Evolutionary conservation across 2,113 vertebrate genomes (phyloP).

Genomic region (Chionomys nivalis): DNA sequence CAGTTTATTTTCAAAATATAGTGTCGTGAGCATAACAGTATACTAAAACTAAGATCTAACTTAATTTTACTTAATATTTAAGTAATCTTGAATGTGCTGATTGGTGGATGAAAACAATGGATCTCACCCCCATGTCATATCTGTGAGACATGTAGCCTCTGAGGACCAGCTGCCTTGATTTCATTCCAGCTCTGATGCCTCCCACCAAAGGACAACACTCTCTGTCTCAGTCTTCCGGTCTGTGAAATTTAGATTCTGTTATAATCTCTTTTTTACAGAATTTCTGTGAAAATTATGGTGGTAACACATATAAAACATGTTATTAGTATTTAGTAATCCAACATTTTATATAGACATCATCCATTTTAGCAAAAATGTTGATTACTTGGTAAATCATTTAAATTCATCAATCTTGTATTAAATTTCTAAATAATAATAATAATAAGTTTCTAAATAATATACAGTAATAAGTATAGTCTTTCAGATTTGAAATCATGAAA

Average conservation of each 20-base stretch:
- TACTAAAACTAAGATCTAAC: conserved; percentile 18
- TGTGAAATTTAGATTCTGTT: not conserved
- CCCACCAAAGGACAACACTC: not conserved
- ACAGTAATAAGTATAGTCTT: not conserved
- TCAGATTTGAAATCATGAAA: not conserved
- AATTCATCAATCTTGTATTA: not conserved
- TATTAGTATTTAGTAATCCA: not conserved
- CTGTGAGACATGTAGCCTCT: not conserved
- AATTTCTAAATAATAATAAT: conserved; percentile 6
- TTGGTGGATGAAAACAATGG: not conserved
- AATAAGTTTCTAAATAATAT: not conserved
- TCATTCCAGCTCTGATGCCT: not conserved
- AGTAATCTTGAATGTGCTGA: not conserved
- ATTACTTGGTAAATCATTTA: not conserved
- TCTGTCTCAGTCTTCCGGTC: not conserved
- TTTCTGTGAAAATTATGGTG: conserved; percentile 14
- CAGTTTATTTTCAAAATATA: conserved; percentile 21
- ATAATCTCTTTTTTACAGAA: not conserved
- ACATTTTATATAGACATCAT: not conserved
- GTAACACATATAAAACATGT: not conserved
- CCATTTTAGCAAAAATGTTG: not conserved
- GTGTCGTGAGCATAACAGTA: not conserved
- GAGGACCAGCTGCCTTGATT: not conserved
- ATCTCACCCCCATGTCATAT: not conserved
- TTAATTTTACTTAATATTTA: conserved; percentile 3